These are phyloP conservation scores for Leptinotarsa defecta DNA, from an alignment of 1,140 invertebrate species.

Conservation along the genomic window DNA sequence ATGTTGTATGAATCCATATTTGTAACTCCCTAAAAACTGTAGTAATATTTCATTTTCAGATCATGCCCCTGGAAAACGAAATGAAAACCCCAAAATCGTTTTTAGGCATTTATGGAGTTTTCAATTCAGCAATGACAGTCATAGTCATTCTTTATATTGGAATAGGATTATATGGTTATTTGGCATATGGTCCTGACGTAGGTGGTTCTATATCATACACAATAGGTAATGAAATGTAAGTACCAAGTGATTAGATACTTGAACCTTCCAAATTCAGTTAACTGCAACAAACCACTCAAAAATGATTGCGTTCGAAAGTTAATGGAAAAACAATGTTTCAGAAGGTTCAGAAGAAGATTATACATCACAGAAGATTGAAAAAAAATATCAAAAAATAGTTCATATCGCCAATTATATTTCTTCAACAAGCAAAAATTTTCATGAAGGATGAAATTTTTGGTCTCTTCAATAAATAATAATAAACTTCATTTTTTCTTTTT, in stretches of 20 bases:
- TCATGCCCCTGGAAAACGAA: slow-evolving; percentile 83
- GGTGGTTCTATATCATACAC: slow-evolving; percentile 73
- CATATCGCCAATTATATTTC: no score
- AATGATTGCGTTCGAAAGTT: background rate
- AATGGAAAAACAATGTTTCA: no score
- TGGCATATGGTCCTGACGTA: slow-evolving; percentile 69
- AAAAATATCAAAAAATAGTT: no score
- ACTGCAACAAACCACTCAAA: background rate
- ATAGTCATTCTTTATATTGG: slow-evolving; percentile 74
- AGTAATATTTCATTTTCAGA: slow-evolving; percentile 59
- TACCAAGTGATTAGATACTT: slow-evolving; percentile 16
- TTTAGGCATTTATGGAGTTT: slow-evolving; percentile 68
- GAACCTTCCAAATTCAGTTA: background rate
- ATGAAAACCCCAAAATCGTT: slow-evolving; percentile 79
- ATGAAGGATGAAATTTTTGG: no score
- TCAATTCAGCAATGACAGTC: slow-evolving; percentile 76
- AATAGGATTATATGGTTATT: slow-evolving; percentile 81
- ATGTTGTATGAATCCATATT: background rate
- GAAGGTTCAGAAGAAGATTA: no score
- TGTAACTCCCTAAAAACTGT: background rate
- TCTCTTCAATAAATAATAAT: no score
- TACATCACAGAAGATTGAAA: no score
- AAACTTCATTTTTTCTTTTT: no score
- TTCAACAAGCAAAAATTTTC: no score
- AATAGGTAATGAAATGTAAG: slow-evolving; percentile 63